These are phyloP conservation scores for Chlorocebus sabaeus DNA, from an alignment of 2,113 vertebrate species.

Conservation along the genomic window DNA sequence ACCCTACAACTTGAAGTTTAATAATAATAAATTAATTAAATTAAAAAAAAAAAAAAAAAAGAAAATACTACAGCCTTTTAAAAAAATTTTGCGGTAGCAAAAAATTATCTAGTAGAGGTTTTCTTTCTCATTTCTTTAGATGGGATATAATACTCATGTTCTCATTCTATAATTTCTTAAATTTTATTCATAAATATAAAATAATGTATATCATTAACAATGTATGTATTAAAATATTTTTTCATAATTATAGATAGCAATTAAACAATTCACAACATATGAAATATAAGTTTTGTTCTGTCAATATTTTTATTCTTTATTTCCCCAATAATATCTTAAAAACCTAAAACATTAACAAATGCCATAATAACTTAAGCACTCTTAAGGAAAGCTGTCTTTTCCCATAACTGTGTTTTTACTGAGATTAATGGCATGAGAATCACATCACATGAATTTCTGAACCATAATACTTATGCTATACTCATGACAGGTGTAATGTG, in stretches of 20 bases:
- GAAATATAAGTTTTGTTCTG: background rate
- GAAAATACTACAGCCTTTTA: background rate
- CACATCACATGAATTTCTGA: conserved; percentile 42
- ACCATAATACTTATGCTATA: background rate
- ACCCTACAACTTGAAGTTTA: too few relatives aligned
- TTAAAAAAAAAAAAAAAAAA: too few relatives aligned
- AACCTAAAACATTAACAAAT: conserved; percentile 24
- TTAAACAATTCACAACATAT: background rate
- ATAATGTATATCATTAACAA: background rate
- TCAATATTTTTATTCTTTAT: background rate
- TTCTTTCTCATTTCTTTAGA: background rate
- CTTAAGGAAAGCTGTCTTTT: background rate
- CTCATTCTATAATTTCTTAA: background rate
- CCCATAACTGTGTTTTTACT: background rate
- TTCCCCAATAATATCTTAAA: background rate
- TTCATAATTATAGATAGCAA: background rate
- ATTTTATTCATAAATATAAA: background rate
- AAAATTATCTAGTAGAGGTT: background rate
- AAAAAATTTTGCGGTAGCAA: background rate
- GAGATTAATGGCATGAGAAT: conserved; percentile 2
- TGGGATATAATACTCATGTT: background rate
- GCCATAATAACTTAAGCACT: background rate
- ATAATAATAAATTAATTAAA: too few relatives aligned
- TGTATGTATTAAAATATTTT: background rate
- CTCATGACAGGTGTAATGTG: conserved; percentile 57